Percentiles rank a stretch among this genome's conserved stretches.
These are phyloP conservation scores for Pachymerium ferrugineum DNA, from an alignment of 2,888 invertebrate species.

Conservation along the genomic window DNA sequence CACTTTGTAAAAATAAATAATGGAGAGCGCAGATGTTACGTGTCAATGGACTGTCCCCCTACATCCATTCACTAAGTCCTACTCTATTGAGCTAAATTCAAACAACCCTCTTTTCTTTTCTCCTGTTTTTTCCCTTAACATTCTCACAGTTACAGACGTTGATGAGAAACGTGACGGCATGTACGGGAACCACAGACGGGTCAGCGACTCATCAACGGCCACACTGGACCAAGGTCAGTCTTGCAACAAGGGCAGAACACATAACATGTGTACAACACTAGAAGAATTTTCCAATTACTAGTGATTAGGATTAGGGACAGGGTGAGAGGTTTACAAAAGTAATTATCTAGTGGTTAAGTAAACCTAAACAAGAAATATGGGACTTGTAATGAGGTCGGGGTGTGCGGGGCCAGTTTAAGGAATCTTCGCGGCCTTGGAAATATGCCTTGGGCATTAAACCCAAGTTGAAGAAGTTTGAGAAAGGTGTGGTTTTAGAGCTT, in stretches of 20 bases:
- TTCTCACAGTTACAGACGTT: not conserved
- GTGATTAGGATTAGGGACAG: no score
- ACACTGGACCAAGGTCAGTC: slow-evolving; percentile 8
- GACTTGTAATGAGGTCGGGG: not conserved
- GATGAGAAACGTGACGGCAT: not conserved
- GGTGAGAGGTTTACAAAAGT: not conserved
- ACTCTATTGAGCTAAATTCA: not conserved
- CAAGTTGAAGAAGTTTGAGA: not conserved
- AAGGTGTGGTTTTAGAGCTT: not conserved
- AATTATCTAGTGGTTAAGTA: not conserved
- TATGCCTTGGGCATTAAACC: not conserved
- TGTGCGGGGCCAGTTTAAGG: not conserved
- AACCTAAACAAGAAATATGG: not conserved
- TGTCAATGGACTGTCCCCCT: not conserved
- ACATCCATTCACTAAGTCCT: not conserved
- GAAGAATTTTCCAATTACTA: no score
- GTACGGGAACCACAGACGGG: not conserved
- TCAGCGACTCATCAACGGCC: not conserved
- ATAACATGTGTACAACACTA: not conserved
- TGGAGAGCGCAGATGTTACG: not conserved
- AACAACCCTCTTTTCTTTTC: not conserved
- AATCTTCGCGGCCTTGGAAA: slow-evolving; percentile 1
- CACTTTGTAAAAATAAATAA: not conserved
- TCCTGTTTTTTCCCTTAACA: not conserved
- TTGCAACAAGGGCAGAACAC: not conserved